Evolutionary conservation across 2,797 vertebrate species (phyloP).

Genomic region (Halcyon chelicuti): DNA sequence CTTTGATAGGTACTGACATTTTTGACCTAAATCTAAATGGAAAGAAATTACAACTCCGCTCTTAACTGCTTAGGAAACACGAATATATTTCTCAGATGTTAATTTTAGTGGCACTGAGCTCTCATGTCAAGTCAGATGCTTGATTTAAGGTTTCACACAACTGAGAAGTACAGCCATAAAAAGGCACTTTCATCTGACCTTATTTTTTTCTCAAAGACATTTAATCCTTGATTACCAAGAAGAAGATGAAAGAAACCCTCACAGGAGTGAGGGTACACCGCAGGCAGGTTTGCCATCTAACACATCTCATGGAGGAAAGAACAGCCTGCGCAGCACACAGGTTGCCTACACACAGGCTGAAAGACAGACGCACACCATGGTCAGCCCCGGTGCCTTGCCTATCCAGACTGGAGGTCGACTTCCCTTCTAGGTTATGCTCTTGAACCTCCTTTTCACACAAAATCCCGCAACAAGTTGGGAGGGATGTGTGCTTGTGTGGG

Average conservation of each 20-base stretch:
- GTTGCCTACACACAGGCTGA: background rate
- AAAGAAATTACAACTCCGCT: background rate
- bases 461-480: background rate
- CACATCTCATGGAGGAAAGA: background rate
- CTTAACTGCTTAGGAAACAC: conserved; percentile 6
- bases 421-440: background rate
- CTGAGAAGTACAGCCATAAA: background rate
- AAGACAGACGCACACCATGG: background rate
- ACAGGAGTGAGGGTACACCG: rapidly evolving
- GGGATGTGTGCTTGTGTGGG: background rate
- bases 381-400: rapidly evolving
- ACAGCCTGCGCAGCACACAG: background rate
- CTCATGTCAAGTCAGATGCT: background rate
- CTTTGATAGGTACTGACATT: conserved; percentile 6
- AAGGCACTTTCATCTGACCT: conserved; percentile 2
- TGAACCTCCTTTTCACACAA: background rate
- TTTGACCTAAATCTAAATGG: conserved; percentile 30
- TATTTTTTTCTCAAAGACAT: background rate
- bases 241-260: background rate
- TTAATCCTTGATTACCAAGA: background rate
- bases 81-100: conserved; percentile 12
- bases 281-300: background rate
- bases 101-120: background rate
- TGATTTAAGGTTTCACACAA: conserved; percentile 9
- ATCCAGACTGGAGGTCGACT: background rate